Percentiles rank a stretch among this genome's conserved stretches.
phyloP scores from a whole-genome alignment of 1,140 invertebrate species.

The Megalopta genalis region DNA sequence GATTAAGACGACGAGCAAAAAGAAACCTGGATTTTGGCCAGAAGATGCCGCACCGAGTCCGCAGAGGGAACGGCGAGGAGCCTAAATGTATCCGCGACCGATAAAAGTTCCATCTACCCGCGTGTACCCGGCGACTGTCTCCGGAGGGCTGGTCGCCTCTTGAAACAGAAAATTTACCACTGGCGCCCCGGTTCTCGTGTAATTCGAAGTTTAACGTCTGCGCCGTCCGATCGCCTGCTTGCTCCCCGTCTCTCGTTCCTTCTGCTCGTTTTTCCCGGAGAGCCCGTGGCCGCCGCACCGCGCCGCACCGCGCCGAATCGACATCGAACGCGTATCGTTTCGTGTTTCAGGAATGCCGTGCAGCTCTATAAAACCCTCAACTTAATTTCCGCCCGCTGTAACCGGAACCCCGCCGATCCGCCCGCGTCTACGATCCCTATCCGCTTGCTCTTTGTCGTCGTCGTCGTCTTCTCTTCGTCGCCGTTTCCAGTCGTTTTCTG shows the following conservation, averaged over 20 bases:
- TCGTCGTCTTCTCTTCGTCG: neutral
- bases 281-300: neutral
- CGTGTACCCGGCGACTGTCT: neutral
- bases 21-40: no score
- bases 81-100: neutral
- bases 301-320: slow-evolving; percentile 2
- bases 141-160: neutral
- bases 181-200: slow-evolving; percentile 21
- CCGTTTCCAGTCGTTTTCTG: neutral
- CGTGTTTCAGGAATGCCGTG: slow-evolving; percentile 42
- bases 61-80: no score
- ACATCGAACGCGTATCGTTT: slow-evolving; percentile 33
- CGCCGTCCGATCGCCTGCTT: neutral
- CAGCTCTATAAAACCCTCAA: slow-evolving; percentile 48
- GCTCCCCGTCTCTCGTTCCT: neutral
- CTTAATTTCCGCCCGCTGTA: slow-evolving; percentile 43
- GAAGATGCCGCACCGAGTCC: no score
- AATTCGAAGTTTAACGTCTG: slow-evolving; percentile 31
- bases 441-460: neutral
- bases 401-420: slow-evolving; percentile 12
- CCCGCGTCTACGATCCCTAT: slow-evolving; percentile 1
- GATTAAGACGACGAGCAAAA: no score
- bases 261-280: no score
- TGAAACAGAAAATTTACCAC: slow-evolving; percentile 30
- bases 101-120: slow-evolving; percentile 20